Conservation (phyloP, 2,888 invertebrate genomes). For the Prosopocoilus inquinatus region DNA sequence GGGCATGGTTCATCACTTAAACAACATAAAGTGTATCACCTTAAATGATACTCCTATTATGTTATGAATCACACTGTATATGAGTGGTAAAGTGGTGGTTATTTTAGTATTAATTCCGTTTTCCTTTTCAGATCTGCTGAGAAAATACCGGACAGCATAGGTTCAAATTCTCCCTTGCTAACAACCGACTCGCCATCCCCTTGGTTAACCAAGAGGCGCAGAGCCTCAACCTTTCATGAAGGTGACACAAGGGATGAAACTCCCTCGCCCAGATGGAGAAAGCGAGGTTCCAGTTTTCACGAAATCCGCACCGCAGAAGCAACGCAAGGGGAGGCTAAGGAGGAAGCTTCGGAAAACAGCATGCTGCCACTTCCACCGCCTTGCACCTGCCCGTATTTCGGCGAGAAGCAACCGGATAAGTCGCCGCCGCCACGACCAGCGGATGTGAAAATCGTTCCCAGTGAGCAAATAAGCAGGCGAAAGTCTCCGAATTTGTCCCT, state of each 20-base stretch:
- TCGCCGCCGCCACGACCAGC: conserved; percentile 49
- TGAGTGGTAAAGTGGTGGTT: neutral
- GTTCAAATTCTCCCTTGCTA: conserved; percentile 44
- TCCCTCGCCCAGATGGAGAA: conserved; percentile 45
- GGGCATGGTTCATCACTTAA: too few relatives aligned
- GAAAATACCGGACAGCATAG: conserved; percentile 38
- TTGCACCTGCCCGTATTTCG: conserved; percentile 80
- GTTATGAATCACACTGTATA: too few relatives aligned
- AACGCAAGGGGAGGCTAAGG: conserved; percentile 40
- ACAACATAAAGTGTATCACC: too few relatives aligned
- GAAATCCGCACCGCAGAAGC: conserved; percentile 38
- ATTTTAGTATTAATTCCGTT: neutral
- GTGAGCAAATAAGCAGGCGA: conserved; percentile 22
- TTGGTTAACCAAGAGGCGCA: conserved; percentile 42
- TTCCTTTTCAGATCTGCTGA: conserved; percentile 34
- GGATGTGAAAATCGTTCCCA: conserved; percentile 56
- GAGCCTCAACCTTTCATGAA: conserved; percentile 56
- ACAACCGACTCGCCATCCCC: conserved; percentile 35
- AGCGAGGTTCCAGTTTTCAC: conserved; percentile 55
- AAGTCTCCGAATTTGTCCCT: conserved; percentile 33
- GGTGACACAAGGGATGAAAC: conserved; percentile 47
- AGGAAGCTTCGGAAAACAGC: conserved; percentile 34
- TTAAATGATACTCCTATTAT: too few relatives aligned
- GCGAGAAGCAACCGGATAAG: conserved; percentile 61
- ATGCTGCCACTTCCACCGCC: conserved; percentile 63